These are phyloP conservation scores for Xyrichtys novacula DNA, from an alignment of 2,797 vertebrate species.

Conservation along the genomic window DNA sequence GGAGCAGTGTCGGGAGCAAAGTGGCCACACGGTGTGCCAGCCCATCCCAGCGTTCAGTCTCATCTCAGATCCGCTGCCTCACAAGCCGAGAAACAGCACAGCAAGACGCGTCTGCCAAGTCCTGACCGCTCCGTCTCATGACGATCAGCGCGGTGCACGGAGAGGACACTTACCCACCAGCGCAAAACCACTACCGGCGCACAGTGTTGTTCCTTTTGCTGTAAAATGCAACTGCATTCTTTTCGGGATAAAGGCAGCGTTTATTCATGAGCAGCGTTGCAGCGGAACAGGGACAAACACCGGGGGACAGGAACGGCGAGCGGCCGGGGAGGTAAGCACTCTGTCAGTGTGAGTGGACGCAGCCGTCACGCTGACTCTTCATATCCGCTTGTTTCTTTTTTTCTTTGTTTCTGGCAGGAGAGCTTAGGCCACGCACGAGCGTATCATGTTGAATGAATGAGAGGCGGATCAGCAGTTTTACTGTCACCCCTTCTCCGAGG, in stretches of 20 bases:
- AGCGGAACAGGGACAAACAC: slow-evolving; percentile 78
- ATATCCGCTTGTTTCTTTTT: slow-evolving; percentile 11
- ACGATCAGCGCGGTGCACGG: slow-evolving; percentile 53
- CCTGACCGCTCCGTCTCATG: slow-evolving; percentile 56
- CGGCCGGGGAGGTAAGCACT: slow-evolving; percentile 80
- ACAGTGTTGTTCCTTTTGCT: slow-evolving; percentile 41
- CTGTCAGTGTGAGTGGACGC: slow-evolving; percentile 38
- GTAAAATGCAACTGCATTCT: slow-evolving; percentile 73
- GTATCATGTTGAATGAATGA: slow-evolving; percentile 65
- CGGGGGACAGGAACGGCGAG: slow-evolving; percentile 70
- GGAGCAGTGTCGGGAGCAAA: slow-evolving; percentile 84
- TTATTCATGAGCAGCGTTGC: slow-evolving; percentile 68
- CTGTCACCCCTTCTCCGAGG: slow-evolving; percentile 61
- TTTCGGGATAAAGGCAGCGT: slow-evolving; percentile 76
- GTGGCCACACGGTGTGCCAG: slow-evolving; percentile 83
- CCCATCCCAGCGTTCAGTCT: slow-evolving; percentile 72
- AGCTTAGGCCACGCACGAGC: slow-evolving; percentile 38
- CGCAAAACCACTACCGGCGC: slow-evolving; percentile 40
- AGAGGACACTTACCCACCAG: slow-evolving; percentile 52
- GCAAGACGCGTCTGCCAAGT: slow-evolving; percentile 69
- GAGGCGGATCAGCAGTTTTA: slow-evolving; percentile 55
- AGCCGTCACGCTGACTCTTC: slow-evolving; percentile 34
- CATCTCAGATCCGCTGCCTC: slow-evolving; percentile 62
- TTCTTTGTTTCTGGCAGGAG: slow-evolving; percentile 45
- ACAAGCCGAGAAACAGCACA: slow-evolving; percentile 50